Conservation (phyloP, 2,797 vertebrate species). For the Pristis pectinata region DNA sequence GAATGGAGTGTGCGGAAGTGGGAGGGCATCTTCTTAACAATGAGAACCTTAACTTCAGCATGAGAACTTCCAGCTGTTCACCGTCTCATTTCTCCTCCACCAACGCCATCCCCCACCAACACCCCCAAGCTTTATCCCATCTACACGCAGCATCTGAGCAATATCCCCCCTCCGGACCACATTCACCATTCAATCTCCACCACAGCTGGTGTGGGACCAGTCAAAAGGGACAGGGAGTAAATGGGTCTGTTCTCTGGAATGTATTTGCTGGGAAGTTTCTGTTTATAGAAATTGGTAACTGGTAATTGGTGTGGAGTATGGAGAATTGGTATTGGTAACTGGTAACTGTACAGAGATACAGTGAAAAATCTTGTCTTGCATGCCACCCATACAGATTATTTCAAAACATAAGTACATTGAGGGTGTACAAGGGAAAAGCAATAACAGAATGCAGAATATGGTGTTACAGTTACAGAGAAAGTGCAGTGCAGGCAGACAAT, state of each 20-base stretch:
- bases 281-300: background rate
- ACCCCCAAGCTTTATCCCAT: background rate
- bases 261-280: background rate
- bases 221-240: background rate
- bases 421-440: too few relatives aligned
- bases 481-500: too few relatives aligned
- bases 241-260: background rate
- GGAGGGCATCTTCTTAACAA: background rate
- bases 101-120: background rate
- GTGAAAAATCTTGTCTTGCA: too few relatives aligned
- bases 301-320: too few relatives aligned
- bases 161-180: background rate
- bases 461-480: too few relatives aligned
- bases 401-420: too few relatives aligned
- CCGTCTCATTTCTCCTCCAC: background rate
- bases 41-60: too few relatives aligned
- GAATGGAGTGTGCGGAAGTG: background rate
- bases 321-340: too few relatives aligned
- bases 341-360: too few relatives aligned
- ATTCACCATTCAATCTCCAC: background rate
- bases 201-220: background rate
- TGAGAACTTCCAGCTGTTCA: too few relatives aligned
- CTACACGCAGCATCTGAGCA: background rate
- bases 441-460: too few relatives aligned
- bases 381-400: too few relatives aligned